Base-by-base conservation (phyloP, 2,888 invertebrate species). In the Steinernema scapterisci region DNA sequence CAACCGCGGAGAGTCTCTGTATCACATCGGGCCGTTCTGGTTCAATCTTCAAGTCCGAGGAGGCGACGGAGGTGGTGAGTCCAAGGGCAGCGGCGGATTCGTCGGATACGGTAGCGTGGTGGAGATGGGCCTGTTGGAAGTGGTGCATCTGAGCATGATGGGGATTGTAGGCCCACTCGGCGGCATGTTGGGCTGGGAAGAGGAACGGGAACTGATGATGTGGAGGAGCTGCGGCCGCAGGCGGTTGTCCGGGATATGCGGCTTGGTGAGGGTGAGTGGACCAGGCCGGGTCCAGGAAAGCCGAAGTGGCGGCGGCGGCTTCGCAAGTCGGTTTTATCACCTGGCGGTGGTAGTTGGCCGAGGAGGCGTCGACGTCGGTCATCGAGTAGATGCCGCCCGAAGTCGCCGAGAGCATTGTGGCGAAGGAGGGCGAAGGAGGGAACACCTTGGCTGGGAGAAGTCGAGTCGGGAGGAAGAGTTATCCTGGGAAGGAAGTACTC, bases 281-380 rank as follows among this genome's bases (percentile, higher is more conserved):
- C 54, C 70, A 3, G 54, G 70, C n/a, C 1, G 11, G n/a, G 25
- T 63, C 63, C 31, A 63, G 31, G 63, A 63, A 63, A 16, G 63
- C 63, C 31, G 63, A 27, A 11, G 63, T 31, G 63, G 63, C 63
- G 52, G 76, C 51, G 0, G 79, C 70, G n/a, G 81, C 79, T 27
- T 83, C 83, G 75, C 83, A 83, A 21, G 83, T 82, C 25, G 81
- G 81, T 54, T 83, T 83, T 75, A 83, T 81, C 27, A 83, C 83
- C 81, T 82, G 77, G 25, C 63, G 27, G 54, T 54, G 54, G 63
- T 63, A 63, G 16, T 63, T 27, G 63, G 63, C 63, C 1, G 63
- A 25, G 38, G 63, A 63, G 31, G 6, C 31, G 63, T 63, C 31
- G 31, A 63, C 63, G 19, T 63, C 63, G 63, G 31, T 7, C 63